These are phyloP conservation scores for Holotrichia oblita DNA, from an alignment of 1,140 invertebrate genomes.

Conservation along the genomic window DNA sequence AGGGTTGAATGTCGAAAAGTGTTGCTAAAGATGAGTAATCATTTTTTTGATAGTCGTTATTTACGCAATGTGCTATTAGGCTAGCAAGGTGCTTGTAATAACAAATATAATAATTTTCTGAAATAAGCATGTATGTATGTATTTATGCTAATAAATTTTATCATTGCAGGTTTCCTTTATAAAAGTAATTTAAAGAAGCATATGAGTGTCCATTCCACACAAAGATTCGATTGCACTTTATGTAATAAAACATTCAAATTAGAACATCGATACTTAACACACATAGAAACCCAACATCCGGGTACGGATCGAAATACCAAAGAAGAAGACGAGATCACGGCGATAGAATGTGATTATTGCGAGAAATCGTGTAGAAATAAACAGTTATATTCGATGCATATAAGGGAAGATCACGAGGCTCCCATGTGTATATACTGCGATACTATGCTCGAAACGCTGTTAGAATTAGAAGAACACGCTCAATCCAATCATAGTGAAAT, in stretches of 20 bases:
- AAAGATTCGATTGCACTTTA: slow-evolving; percentile 4
- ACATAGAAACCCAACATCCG: slow-evolving; percentile 28
- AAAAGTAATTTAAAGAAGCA: slow-evolving; percentile 15
- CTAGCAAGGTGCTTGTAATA: too few species aligned
- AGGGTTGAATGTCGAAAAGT: too few species aligned
- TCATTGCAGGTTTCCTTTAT: neutral
- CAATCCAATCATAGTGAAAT: neutral
- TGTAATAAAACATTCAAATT: slow-evolving; percentile 28
- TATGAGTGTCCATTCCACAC: neutral
- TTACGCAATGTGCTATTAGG: too few species aligned
- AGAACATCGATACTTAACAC: neutral
- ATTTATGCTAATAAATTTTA: neutral
- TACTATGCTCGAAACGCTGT: neutral
- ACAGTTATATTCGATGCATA: slow-evolving; percentile 16
- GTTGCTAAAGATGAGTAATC: too few species aligned
- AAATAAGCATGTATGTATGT: too few species aligned
- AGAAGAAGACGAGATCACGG: slow-evolving; percentile 3
- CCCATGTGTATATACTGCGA: slow-evolving; percentile 25
- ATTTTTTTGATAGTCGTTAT: too few species aligned
- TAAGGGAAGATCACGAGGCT: neutral
- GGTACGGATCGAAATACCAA: slow-evolving; percentile 21
- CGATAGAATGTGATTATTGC: neutral
- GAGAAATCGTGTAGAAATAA: slow-evolving; percentile 15
- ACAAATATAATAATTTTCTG: too few species aligned
- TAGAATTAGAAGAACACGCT: neutral